phyloP scores from a whole-genome alignment of 2,888 invertebrate genomes.

The Griposia aprilina region DNA sequence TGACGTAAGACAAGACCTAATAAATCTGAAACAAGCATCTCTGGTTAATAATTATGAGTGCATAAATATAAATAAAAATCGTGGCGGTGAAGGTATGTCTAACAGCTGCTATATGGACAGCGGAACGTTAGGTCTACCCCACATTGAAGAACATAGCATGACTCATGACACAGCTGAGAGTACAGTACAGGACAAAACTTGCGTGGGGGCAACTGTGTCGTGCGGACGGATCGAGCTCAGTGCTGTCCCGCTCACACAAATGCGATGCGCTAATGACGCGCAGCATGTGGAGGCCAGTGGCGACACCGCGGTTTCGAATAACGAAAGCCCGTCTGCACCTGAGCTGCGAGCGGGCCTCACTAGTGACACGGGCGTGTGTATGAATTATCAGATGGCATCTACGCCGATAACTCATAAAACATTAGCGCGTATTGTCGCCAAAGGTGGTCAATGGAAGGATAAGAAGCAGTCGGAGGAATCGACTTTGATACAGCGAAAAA shows the following conservation, averaged over 20 bases:
- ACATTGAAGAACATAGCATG: too few species aligned
- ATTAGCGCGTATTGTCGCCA: constrained; percentile 1
- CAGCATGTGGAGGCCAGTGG: background rate
- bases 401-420: background rate
- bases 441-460: constrained; percentile 7
- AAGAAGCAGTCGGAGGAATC: background rate
- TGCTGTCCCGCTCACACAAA: constrained; percentile 1
- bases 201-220: too few species aligned
- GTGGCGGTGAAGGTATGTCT: too few species aligned
- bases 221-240: too few species aligned
- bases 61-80: too few species aligned
- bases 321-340: constrained; percentile 1
- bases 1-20: too few species aligned
- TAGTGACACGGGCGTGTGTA: background rate
- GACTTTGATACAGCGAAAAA: background rate
- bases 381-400: constrained; percentile 7
- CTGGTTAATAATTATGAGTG: too few species aligned
- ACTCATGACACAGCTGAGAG: too few species aligned
- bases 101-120: too few species aligned
- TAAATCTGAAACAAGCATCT: too few species aligned
- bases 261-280: background rate
- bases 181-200: too few species aligned
- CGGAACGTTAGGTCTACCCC: too few species aligned
- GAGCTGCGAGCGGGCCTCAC: background rate
- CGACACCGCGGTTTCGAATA: background rate